phyloP scores from a whole-genome alignment of 2,113 vertebrate species.

The Vimba vimba region DNA sequence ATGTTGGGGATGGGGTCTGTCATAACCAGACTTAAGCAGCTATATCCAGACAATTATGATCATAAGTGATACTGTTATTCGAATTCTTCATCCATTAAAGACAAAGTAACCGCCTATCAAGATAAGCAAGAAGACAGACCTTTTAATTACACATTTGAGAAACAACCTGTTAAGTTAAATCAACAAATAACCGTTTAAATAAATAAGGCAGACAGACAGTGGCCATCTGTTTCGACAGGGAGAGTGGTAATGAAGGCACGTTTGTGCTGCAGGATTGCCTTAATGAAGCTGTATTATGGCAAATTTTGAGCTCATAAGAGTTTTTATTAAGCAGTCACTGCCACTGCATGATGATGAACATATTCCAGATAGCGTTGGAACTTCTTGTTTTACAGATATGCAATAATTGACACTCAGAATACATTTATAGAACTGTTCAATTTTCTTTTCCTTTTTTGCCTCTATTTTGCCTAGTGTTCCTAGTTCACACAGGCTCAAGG shows the following conservation, averaged over 20 bases:
- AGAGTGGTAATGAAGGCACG: slow-evolving; percentile 44
- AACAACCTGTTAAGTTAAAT: slow-evolving; percentile 48
- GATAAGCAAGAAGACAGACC: slow-evolving; percentile 33
- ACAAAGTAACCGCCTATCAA: slow-evolving; percentile 24
- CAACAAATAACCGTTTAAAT: slow-evolving; percentile 48
- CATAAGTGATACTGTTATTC: slow-evolving; percentile 23
- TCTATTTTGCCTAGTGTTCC: neutral
- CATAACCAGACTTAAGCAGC: slow-evolving; percentile 5
- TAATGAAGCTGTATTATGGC: slow-evolving; percentile 53
- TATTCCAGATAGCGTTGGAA: neutral
- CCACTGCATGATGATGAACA: neutral
- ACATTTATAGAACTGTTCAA: neutral
- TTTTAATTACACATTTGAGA: slow-evolving; percentile 37
- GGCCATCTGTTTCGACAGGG: slow-evolving; percentile 57
- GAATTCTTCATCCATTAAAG: slow-evolving; percentile 27
- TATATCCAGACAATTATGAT: slow-evolving; percentile 11
- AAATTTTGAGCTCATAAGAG: slow-evolving; percentile 46
- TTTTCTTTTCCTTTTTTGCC: neutral
- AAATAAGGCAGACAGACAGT: slow-evolving; percentile 52
- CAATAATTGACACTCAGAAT: neutral
- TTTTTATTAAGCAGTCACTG: slow-evolving; percentile 47
- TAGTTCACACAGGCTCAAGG: neutral
- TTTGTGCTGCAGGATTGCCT: slow-evolving; percentile 32
- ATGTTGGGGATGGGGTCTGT: neutral
- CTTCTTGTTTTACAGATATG: neutral